Conservation (phyloP, 1,140 invertebrate genomes). For the Rhyzopertha dominica region DNA sequence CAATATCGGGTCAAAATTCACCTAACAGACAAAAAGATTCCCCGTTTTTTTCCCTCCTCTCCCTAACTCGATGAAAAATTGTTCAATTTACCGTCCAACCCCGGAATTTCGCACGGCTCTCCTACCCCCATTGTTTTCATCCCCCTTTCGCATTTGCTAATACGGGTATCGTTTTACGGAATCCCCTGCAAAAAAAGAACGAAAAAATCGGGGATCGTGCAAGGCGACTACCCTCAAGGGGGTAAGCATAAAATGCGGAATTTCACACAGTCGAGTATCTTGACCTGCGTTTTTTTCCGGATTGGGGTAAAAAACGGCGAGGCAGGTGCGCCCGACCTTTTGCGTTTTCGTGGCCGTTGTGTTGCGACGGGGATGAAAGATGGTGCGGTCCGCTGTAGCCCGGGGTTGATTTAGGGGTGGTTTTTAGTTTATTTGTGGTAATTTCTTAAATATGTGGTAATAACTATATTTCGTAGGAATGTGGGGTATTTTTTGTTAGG, state of each 20-base stretch:
- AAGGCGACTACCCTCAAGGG: not conserved
- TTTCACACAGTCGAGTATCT: conserved; percentile 20
- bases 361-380: not conserved
- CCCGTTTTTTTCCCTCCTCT: too few relatives aligned
- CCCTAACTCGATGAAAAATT: conserved; percentile 22
- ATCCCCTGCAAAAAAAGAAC: conserved; percentile 9
- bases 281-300: too few relatives aligned
- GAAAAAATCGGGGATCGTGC: not conserved
- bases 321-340: too few relatives aligned
- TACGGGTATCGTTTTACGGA: conserved; percentile 23
- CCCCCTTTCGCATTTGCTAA: conserved; percentile 25
- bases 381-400: not conserved
- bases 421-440: conserved; percentile 18
- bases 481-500: too few relatives aligned
- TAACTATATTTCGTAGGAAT: too few relatives aligned
- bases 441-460: conserved; percentile 23
- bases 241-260: conserved; percentile 14
- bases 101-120: conserved; percentile 21
- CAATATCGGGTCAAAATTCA: conserved; percentile 9
- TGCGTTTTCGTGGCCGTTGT: too few relatives aligned
- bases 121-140: too few relatives aligned
- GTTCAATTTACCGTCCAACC: conserved; percentile 23
- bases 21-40: too few relatives aligned
- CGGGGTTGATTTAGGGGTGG: not conserved
- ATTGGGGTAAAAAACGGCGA: conserved; percentile 2